Conservation (phyloP, 2,888 invertebrate genomes). For the Therioaphis trifolii region DNA sequence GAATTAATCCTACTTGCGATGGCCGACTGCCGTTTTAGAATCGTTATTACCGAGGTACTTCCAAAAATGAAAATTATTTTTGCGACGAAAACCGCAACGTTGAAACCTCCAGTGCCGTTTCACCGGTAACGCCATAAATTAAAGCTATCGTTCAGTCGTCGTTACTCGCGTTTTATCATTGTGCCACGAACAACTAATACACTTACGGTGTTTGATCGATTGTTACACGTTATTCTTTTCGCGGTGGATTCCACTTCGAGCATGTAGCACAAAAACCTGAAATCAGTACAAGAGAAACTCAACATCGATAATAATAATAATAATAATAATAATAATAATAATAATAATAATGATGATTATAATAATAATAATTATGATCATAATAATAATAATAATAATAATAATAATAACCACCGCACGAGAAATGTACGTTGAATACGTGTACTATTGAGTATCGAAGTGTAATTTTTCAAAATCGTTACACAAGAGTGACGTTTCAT, state of each 20-base stretch:
- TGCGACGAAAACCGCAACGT: not conserved
- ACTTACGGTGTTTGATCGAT: conserved; percentile 41
- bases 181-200: not conserved
- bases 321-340: not conserved
- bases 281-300: not conserved
- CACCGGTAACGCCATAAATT: not conserved
- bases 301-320: not conserved
- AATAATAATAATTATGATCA: too few species aligned
- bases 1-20: not conserved
- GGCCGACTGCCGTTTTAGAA: not conserved
- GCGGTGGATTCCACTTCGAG: not conserved
- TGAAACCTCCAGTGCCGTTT: not conserved
- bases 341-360: too few species aligned
- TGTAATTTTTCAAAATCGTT: too few species aligned
- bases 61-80: not conserved
- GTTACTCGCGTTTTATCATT: not conserved
- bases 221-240: not conserved
- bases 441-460: too few species aligned
- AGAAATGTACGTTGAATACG: too few species aligned
- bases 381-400: too few species aligned
- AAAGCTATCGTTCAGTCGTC: not conserved
- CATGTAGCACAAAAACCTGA: not conserved
- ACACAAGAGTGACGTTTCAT: too few species aligned
- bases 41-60: too few species aligned
- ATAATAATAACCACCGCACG: too few species aligned